Conservation (phyloP, 30 jellyfish, hydroid and myxozoan species). For the Mastigias papua region DNA sequence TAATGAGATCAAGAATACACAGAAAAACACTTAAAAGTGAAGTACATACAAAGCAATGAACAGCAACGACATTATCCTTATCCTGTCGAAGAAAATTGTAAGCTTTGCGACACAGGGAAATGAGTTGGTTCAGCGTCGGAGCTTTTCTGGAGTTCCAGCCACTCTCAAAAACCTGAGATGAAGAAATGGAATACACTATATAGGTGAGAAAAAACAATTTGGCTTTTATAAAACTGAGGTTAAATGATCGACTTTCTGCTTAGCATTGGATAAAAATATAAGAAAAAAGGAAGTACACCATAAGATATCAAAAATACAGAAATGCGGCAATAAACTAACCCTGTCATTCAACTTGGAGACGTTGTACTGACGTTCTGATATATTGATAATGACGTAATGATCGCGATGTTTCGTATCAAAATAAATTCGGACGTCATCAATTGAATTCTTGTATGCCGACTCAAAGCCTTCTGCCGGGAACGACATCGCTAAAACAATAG, state of each 20-base stretch:
- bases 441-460: conserved; percentile 89
- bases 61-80: conserved; percentile 81
- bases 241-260: too few relatives aligned
- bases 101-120: conserved; percentile 92
- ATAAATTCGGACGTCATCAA: conserved; percentile 90
- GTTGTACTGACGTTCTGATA: conserved; percentile 88
- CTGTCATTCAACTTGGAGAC: conserved; percentile 91
- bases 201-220: neutral
- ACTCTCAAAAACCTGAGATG: conserved; percentile 86
- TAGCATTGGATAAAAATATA: too few relatives aligned
- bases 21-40: neutral
- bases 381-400: conserved; percentile 86
- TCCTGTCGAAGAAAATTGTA: conserved; percentile 90
- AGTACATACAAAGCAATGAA: conserved; percentile 89
- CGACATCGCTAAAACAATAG: conserved; percentile 82
- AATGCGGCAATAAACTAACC: conserved; percentile 69
- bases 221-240: too few relatives aligned
- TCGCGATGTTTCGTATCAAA: conserved; percentile 84
- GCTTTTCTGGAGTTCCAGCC: conserved; percentile 95
- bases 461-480: conserved; percentile 98
- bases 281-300: too few relatives aligned
- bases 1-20: too few relatives aligned
- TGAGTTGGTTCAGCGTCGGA: conserved; percentile 86
- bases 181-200: neutral
- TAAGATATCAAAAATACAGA: too few relatives aligned